phyloP scores from a whole-genome alignment of 2,888 invertebrate species.

The Xylophagus ater region DNA sequence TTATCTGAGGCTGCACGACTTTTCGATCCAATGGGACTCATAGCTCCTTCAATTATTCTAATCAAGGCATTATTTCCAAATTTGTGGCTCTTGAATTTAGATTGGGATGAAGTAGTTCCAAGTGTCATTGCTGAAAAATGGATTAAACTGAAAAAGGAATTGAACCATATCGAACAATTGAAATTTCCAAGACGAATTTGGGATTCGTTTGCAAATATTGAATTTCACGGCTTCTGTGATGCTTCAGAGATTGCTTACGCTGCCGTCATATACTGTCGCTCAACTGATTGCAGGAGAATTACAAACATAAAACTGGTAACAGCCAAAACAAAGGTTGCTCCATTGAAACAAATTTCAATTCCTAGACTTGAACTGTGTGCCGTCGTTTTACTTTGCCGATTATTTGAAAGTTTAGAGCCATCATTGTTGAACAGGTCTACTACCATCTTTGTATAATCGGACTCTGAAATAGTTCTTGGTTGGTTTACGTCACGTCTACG shows the following conservation, averaged over 20 bases:
- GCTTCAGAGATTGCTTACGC: slow-evolving; percentile 3
- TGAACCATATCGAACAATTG: background rate
- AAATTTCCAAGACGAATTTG: background rate
- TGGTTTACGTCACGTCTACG: slow-evolving; percentile 1
- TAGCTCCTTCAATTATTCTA: background rate
- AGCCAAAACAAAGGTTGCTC: slow-evolving; percentile 3
- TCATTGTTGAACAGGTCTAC: background rate
- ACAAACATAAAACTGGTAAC: background rate
- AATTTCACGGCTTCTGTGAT: slow-evolving; percentile 4
- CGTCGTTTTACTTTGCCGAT: background rate
- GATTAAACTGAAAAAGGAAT: background rate
- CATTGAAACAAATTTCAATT: background rate
- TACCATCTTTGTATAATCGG: background rate
- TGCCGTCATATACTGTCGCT: background rate
- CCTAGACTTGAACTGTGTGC: slow-evolving; percentile 5
- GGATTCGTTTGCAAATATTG: background rate
- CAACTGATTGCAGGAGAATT: background rate
- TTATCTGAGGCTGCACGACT: background rate
- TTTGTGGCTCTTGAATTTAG: background rate
- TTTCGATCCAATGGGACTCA: background rate
- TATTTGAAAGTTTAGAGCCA: background rate
- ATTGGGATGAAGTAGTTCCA: background rate
- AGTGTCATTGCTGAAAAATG: background rate
- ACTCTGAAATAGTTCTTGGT: background rate
- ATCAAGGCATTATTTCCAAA: background rate